A percentile compares a stretch with the other conserved stretches of the same genome.
Conservation (phyloP, 1,140 invertebrate genomes). For the Lucilia sericata region DNA sequence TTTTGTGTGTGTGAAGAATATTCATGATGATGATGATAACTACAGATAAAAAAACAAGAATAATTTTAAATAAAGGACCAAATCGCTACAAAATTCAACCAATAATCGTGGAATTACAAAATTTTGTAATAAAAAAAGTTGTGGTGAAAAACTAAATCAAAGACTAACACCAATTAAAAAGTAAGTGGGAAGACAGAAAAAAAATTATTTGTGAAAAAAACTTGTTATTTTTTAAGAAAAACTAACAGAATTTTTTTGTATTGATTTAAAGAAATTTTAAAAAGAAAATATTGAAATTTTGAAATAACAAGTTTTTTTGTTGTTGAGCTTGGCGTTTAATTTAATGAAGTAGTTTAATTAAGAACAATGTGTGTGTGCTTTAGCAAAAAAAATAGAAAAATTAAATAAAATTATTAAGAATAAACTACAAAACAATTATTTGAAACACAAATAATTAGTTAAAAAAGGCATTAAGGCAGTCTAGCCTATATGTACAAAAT, state of each 20-base stretch:
- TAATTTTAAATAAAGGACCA: background rate
- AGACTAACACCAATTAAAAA: constrained; percentile 18
- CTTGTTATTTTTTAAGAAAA: constrained; percentile 32
- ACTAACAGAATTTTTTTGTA: background rate
- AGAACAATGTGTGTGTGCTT: constrained; percentile 27
- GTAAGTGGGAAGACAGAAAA: background rate
- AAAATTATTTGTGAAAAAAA: constrained; percentile 12
- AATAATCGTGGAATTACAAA: constrained; percentile 20
- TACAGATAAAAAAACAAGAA: too few relatives aligned
- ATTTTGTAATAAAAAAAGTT: constrained; percentile 15
- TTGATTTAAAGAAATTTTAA: background rate
- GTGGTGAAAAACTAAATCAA: background rate
- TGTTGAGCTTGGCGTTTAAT: background rate
- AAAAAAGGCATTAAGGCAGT: constrained; percentile 9
- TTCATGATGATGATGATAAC: background rate
- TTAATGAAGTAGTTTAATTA: background rate
- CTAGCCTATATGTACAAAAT: background rate
- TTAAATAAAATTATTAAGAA: constrained; percentile 14
- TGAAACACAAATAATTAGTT: constrained; percentile 23
- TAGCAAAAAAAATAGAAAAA: constrained; percentile 6
- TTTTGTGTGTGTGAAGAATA: background rate
- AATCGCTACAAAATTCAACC: constrained; percentile 22
- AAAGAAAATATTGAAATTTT: background rate
- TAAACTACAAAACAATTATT: constrained; percentile 1
- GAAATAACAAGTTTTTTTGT: constrained; percentile 25